Conservation (phyloP, 2,113 vertebrate species). For the Stigmatopora nigra region DNA sequence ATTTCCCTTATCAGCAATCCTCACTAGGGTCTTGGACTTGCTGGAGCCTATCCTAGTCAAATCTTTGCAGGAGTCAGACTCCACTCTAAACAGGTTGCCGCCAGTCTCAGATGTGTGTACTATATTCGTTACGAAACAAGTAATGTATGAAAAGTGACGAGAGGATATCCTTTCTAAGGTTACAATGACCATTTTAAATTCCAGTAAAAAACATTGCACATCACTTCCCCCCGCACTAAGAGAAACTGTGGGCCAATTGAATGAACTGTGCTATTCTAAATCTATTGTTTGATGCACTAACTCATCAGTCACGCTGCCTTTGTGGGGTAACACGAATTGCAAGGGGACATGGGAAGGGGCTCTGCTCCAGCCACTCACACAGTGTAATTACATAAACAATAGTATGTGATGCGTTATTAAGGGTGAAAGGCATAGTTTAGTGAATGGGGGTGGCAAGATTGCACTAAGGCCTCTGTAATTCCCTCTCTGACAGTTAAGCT, state of each 20-base stretch:
- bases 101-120: no score
- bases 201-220: neutral
- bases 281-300: conserved; percentile 50
- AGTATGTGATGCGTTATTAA: conserved; percentile 66
- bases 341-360: conserved; percentile 28
- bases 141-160: no score
- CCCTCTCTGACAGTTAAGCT: conserved; percentile 67
- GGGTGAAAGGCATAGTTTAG: conserved; percentile 37
- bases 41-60: no score
- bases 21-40: no score
- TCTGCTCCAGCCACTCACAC: conserved; percentile 36
- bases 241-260: conserved; percentile 44
- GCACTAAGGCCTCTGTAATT: conserved; percentile 71
- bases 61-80: no score
- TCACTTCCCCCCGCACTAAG: neutral
- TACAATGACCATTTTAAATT: neutral
- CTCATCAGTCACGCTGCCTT: conserved; percentile 58
- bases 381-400: conserved; percentile 69
- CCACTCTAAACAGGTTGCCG: no score
- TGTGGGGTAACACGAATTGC: conserved; percentile 28
- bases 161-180: neutral
- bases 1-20: no score
- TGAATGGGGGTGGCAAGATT: conserved; percentile 28
- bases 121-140: no score
- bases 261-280: conserved; percentile 43